Evolutionary conservation across 2,888 invertebrate species (phyloP), one percentile per base, ranked within the genome.

Genomic region (Eueremaeus valkanovi): DNA sequence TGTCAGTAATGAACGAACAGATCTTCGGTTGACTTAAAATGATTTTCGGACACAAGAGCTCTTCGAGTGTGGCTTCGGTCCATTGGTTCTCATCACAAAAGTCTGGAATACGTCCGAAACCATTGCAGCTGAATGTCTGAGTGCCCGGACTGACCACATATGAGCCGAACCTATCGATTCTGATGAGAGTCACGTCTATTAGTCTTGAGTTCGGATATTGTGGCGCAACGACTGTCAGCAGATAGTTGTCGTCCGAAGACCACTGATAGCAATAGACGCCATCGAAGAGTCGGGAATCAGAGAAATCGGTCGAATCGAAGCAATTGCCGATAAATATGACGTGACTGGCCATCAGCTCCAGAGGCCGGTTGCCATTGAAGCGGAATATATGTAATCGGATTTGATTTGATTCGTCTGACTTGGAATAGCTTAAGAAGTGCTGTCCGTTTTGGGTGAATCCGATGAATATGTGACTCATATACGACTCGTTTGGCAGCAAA

Each of bases 381-480:
- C 2, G 31, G n/a, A 49, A 73, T 31, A 73, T 73, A 33, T 73
- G 55, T 24, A 66, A 66, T 6, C 3, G 21, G 6, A 73, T 51
- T 11, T 29, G 29, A 51, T 51, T 51, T 1, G 58, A 42, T n/a
- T 68, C 40, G 8, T 63, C 40, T n/a, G 29, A 18, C 42, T 63
- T 49, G 13, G 42, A 27, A 42, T 68, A 66, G 18, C 74, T 74
- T 21, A 74, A 66, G 40, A 74, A 66, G 51, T 74, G 63, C 42
- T 74, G 74, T 24, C 74, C 74, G 24, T 74, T 51, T 66, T 66
- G 74, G 3, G 74, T 74, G 51, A 74, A 74, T 11, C 74, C 74
- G n/a, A 74, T 61, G 42, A 74, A 74, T 27, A 74, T 51, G 42
- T 73, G 63, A 79, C 76, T 74, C 80, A 81, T 66, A 66, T 36